These are phyloP conservation scores for Allolobophora icterica DNA, from an alignment of 2,888 invertebrate genomes.

Conservation along the genomic window DNA sequence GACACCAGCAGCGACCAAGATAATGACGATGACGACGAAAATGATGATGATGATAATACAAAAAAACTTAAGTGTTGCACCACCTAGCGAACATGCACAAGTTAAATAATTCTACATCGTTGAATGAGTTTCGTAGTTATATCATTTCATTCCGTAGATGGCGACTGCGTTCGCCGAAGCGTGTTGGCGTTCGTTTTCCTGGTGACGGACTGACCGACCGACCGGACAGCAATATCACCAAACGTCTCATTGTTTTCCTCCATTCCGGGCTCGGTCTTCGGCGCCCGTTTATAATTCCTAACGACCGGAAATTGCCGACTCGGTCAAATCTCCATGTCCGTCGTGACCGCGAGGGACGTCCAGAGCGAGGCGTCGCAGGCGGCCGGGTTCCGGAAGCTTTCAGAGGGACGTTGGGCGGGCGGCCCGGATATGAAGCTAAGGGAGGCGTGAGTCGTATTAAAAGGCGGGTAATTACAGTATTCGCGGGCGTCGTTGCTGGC, in stretches of 20 bases:
- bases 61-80: background rate
- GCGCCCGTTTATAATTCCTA: constrained; percentile 23
- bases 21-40: too few relatives aligned
- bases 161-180: background rate
- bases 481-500: constrained; percentile 6
- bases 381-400: constrained; percentile 27
- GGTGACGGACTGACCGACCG: background rate
- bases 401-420: constrained; percentile 10
- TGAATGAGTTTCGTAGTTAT: background rate
- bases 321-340: constrained; percentile 19
- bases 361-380: background rate
- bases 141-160: background rate
- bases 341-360: background rate
- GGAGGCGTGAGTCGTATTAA: constrained; percentile 28
- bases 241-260: constrained; percentile 18
- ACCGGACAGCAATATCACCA: constrained; percentile 18
- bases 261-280: constrained; percentile 8
- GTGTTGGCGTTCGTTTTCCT: background rate
- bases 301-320: constrained; percentile 29
- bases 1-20: too few relatives aligned
- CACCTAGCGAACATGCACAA: background rate
- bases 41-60: too few relatives aligned
- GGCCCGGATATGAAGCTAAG: constrained; percentile 30
- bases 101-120: background rate
- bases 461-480: constrained; percentile 23